These are phyloP conservation scores for Dugesia japonica DNA, from an alignment of 2,888 invertebrate genomes.

Conservation along the genomic window DNA sequence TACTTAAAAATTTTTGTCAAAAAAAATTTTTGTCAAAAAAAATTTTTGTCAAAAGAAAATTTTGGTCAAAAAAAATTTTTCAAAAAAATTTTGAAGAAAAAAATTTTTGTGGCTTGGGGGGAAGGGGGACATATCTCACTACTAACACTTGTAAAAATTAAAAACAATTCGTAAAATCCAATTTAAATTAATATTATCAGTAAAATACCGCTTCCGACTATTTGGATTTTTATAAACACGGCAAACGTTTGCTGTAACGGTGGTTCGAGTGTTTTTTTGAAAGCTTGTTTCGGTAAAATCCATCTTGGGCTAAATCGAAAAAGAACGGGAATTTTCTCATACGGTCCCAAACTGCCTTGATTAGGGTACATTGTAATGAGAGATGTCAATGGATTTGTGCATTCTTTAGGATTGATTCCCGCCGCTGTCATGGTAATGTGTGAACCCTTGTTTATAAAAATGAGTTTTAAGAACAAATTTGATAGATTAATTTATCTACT, in stretches of 20 bases:
- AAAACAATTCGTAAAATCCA: too few relatives aligned
- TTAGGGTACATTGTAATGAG: constrained; percentile 46
- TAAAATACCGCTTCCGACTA: constrained; percentile 38
- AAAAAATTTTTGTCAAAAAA: too few relatives aligned
- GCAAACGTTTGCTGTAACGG: constrained; percentile 47
- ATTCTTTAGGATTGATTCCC: constrained; percentile 36
- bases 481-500: too few relatives aligned
- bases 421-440: neutral
- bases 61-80: too few relatives aligned
- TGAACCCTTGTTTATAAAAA: neutral
- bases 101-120: too few relatives aligned
- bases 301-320: constrained; percentile 48
- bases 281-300: constrained; percentile 42
- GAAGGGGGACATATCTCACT: too few relatives aligned
- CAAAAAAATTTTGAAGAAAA: too few relatives aligned
- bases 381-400: constrained; percentile 39
- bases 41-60: too few relatives aligned
- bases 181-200: too few relatives aligned
- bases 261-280: constrained; percentile 40
- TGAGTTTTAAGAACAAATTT: too few relatives aligned
- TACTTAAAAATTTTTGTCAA: too few relatives aligned
- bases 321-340: constrained; percentile 44
- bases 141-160: too few relatives aligned
- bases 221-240: constrained; percentile 44
- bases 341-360: constrained; percentile 44